These are phyloP conservation scores for Schizotus pectinicornis DNA, from an alignment of 2,888 invertebrate species.

Conservation along the genomic window DNA sequence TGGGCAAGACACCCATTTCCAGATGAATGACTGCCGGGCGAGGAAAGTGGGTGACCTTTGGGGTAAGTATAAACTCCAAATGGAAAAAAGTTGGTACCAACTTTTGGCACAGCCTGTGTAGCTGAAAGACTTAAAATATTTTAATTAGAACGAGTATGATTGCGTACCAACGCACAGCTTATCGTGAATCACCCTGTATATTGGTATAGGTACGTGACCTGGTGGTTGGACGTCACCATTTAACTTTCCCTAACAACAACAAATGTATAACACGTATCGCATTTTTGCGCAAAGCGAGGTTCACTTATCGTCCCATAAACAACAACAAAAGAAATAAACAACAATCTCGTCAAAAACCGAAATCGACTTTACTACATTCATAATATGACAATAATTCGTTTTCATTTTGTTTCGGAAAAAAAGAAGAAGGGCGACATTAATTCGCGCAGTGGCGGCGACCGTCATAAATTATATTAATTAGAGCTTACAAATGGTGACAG, in stretches of 20 bases:
- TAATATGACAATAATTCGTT: conserved; percentile 46
- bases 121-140: too few relatives aligned
- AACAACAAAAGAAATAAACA: conserved; percentile 15
- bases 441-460: conserved; percentile 11
- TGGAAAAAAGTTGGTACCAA: too few relatives aligned
- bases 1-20: too few relatives aligned
- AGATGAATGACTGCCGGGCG: too few relatives aligned
- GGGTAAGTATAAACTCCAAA: too few relatives aligned
- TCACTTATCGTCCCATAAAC: conserved; percentile 19
- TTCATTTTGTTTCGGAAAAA: conserved; percentile 48
- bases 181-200: too few relatives aligned
- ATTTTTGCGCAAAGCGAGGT: conserved; percentile 22
- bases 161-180: too few relatives aligned
- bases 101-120: too few relatives aligned
- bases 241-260: conserved; percentile 8
- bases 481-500: conserved; percentile 49
- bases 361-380: conserved; percentile 13
- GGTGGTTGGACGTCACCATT: too few relatives aligned
- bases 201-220: too few relatives aligned
- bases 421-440: conserved; percentile 29
- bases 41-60: too few relatives aligned
- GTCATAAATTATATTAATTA: conserved; percentile 50
- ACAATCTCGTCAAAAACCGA: conserved; percentile 13
- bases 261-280: conserved; percentile 17
- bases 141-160: too few relatives aligned